phyloP scores from a whole-genome alignment of 2,797 vertebrate species.

The Tarsius wallacei region DNA sequence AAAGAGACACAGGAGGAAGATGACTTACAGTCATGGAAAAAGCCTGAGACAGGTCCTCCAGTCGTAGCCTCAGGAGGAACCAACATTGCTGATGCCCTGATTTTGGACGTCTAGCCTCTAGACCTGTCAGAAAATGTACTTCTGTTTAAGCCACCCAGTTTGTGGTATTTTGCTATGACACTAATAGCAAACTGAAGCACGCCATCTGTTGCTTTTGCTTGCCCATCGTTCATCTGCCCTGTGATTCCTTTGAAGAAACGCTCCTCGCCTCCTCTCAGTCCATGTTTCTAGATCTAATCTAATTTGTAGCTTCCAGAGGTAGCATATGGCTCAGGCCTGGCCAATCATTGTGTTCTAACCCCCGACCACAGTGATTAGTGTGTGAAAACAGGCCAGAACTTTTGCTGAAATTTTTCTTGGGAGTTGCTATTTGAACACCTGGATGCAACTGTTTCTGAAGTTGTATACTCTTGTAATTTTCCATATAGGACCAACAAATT shows the following conservation, averaged over 20 bases:
- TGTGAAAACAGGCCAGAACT: background rate
- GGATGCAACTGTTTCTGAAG: background rate
- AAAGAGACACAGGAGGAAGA: no score
- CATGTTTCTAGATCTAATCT: background rate
- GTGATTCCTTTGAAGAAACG: background rate
- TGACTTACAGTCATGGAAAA: background rate
- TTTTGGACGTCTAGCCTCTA: background rate
- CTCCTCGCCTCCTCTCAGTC: background rate
- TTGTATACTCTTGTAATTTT: background rate
- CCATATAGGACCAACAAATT: background rate
- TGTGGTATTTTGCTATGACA: background rate
- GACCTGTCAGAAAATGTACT: background rate
- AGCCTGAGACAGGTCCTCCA: background rate
- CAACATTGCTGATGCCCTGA: background rate
- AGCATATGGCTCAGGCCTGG: background rate
- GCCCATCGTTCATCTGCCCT: background rate
- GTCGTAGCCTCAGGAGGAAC: background rate
- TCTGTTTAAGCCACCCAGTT: background rate
- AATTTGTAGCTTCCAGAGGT: background rate
- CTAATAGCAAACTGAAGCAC: background rate
- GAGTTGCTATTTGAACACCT: background rate
- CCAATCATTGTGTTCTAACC: background rate
- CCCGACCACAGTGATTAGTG: background rate
- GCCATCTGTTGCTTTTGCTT: background rate
- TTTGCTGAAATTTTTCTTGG: background rate